Percentiles rank a stretch among this genome's conserved stretches.
phyloP scores from a whole-genome alignment of 2,888 invertebrate genomes.

The Drosophila borborema region DNA sequence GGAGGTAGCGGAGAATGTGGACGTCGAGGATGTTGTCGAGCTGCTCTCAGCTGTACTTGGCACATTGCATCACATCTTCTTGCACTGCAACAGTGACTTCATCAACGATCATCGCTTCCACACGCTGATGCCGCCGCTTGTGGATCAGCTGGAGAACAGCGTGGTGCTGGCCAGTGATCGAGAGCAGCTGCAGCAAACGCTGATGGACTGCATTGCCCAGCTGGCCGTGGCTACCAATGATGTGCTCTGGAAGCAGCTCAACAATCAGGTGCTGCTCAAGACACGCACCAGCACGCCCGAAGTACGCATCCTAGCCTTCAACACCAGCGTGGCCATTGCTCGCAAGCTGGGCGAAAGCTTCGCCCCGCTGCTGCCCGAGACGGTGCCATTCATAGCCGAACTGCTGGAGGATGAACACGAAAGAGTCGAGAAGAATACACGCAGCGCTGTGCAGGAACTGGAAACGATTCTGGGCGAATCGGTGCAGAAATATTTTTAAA shows the following conservation, averaged over 20 bases:
- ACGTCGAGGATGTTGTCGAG: slow-evolving; percentile 77
- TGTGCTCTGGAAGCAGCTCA: slow-evolving; percentile 94
- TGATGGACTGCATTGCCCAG: slow-evolving; percentile 93
- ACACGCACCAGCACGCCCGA: slow-evolving; percentile 91
- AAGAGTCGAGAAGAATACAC: slow-evolving; percentile 92
- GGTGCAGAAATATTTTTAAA: slow-evolving; percentile 93
- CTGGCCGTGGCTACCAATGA: slow-evolving; percentile 94
- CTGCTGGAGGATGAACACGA: slow-evolving; percentile 95
- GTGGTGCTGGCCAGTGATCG: slow-evolving; percentile 86
- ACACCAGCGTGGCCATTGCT: slow-evolving; percentile 91
- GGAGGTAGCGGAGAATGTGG: slow-evolving; percentile 85
- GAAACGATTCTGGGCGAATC: slow-evolving; percentile 96
- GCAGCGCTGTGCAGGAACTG: slow-evolving; percentile 92
- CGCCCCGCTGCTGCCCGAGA: slow-evolving; percentile 94
- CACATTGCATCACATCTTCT: slow-evolving; percentile 91
- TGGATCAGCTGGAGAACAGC: slow-evolving; percentile 94
- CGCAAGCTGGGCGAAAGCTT: slow-evolving; percentile 95
- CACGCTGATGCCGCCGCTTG: slow-evolving; percentile 92
- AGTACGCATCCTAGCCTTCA: slow-evolving; percentile 90
- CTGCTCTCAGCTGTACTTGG: slow-evolving; percentile 89
- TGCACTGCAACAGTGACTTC: slow-evolving; percentile 93
- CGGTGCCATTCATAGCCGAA: slow-evolving; percentile 97
- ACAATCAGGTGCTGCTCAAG: slow-evolving; percentile 95
- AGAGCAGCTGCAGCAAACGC: slow-evolving; percentile 86
- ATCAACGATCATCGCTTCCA: slow-evolving; percentile 94